Evolutionary conservation across 1,140 invertebrate species (phyloP).

Genomic region (Pogonomyrmex californicus): DNA sequence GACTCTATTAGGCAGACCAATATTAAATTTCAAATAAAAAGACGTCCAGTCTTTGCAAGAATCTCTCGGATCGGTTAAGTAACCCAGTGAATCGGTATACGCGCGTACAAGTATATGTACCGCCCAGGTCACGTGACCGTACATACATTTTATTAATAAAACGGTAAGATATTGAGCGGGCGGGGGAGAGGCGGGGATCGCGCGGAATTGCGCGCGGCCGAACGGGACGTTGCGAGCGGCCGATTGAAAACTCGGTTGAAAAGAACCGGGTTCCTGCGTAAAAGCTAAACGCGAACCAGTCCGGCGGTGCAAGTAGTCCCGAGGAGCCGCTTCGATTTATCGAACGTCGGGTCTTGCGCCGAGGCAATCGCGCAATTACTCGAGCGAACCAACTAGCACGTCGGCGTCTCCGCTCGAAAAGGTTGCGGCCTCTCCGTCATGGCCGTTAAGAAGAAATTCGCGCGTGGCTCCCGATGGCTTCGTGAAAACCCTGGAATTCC

Average conservation of each 20-base stretch:
- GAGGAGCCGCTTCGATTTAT: conserved; percentile 54
- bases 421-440: conserved; percentile 42
- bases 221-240: background rate
- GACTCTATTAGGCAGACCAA: background rate
- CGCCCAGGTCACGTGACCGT: background rate
- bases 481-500: conserved; percentile 9
- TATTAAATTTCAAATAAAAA: conserved; percentile 8
- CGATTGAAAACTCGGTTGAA: conserved; percentile 4
- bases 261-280: conserved; percentile 54
- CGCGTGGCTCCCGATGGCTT: conserved; percentile 22
- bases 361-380: background rate
- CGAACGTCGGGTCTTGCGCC: conserved; percentile 19
- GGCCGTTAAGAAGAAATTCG: conserved; percentile 62
- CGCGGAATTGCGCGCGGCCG: background rate
- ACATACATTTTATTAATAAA: conserved; percentile 37
- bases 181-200: background rate
- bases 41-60: background rate
- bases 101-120: background rate
- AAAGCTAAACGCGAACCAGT: conserved; percentile 60
- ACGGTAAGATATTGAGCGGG: background rate
- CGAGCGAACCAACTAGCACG: background rate
- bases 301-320: conserved; percentile 28
- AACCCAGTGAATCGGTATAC: background rate
- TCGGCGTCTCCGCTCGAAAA: background rate
- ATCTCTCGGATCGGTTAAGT: background rate